Evolutionary conservation across 2,113 vertebrate genomes (phyloP).

Genomic region (Clarias magur): DNA sequence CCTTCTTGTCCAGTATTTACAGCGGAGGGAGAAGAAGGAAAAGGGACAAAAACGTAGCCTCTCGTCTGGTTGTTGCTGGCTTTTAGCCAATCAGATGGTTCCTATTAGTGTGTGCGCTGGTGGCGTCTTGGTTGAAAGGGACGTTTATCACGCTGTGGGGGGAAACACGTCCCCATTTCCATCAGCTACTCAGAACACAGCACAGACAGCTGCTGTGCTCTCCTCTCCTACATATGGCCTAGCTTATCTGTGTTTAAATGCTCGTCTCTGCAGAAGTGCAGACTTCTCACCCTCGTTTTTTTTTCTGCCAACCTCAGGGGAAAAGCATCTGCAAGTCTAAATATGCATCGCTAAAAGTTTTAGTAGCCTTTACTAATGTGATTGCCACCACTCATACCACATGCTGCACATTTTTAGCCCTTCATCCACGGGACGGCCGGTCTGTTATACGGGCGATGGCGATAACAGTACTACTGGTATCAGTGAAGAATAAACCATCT

Average conservation of each 20-base stretch:
- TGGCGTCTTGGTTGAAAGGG: slow-evolving; percentile 55
- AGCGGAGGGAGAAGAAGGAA: not conserved
- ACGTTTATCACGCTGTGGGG: slow-evolving; percentile 66
- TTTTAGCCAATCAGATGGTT: slow-evolving; percentile 73
- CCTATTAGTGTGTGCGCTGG: slow-evolving; percentile 59
- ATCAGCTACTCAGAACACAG: slow-evolving; percentile 48
- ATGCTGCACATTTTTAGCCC: not conserved
- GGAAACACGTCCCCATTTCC: slow-evolving; percentile 56
- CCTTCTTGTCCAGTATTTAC: slow-evolving; percentile 36
- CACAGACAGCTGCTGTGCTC: slow-evolving; percentile 38
- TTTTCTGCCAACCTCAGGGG: slow-evolving; percentile 19
- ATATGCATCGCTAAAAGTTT: slow-evolving; percentile 27
- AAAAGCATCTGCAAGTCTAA: slow-evolving; percentile 30
- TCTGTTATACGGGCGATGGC: too few species aligned
- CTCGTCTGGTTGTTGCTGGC: slow-evolving; percentile 58
- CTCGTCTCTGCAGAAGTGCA: slow-evolving; percentile 37
- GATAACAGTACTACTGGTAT: not conserved
- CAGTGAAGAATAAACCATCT: not conserved
- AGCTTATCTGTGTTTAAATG: slow-evolving; percentile 35
- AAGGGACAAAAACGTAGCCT: not conserved
- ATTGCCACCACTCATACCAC: not conserved
- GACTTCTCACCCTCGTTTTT: not conserved
- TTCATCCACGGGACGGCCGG: not conserved
- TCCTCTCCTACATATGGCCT: not conserved
- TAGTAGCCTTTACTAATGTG: not conserved